phyloP scores from a whole-genome alignment of 2,888 invertebrate genomes.

The Macrophya annulata region DNA sequence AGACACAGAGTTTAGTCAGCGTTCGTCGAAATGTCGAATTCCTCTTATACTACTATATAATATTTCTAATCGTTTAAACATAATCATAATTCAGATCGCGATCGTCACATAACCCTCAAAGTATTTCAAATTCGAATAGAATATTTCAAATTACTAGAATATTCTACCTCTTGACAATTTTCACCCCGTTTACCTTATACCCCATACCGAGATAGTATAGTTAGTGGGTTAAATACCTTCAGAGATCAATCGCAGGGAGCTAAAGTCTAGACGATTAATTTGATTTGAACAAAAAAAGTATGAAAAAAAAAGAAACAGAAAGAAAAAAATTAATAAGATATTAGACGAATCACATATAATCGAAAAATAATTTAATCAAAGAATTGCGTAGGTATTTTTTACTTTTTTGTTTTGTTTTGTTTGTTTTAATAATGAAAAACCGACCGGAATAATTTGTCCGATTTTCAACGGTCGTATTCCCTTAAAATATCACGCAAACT shows the following conservation, averaged over 20 bases:
- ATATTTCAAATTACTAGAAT: constrained; percentile 28
- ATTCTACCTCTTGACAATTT: constrained; percentile 18
- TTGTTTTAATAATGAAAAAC: background rate
- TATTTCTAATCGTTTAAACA: constrained; percentile 3
- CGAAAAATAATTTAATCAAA: background rate
- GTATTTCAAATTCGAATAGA: constrained; percentile 23
- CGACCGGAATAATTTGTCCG: background rate
- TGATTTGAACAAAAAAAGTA: background rate
- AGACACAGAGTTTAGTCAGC: background rate
- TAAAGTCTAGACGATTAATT: background rate
- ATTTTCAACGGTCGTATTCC: background rate
- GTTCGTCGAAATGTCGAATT: background rate
- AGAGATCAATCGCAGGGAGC: background rate
- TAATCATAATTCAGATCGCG: constrained; percentile 26
- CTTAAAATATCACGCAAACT: constrained; percentile 7
- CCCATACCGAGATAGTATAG: background rate
- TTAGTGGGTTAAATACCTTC: background rate
- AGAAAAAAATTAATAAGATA: no score
- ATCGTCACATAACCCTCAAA: background rate
- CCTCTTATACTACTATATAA: background rate
- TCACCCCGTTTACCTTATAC: background rate
- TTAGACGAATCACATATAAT: background rate
- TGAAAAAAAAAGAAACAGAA: accelerated
- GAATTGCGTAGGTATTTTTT: no score
- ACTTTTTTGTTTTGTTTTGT: no score